Evolutionary conservation across 2,113 vertebrate species (phyloP).

Genomic region (Ptilorrhoa leucosticta): DNA sequence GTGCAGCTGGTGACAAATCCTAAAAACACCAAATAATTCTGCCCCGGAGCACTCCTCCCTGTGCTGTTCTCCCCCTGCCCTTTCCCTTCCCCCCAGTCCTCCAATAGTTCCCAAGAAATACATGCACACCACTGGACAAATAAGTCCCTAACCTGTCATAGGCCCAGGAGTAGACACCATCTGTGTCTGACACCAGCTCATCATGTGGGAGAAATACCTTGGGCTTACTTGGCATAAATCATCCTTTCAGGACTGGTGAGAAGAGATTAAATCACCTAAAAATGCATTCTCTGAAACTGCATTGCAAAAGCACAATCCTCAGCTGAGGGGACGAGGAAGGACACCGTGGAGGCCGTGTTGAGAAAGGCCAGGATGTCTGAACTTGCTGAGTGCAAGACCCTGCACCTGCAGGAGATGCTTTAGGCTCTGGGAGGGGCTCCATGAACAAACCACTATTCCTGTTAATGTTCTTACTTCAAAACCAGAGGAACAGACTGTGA

Average conservation of each 20-base stretch:
- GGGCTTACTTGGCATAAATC: neutral
- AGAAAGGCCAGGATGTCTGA: neutral
- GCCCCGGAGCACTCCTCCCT: too few species aligned
- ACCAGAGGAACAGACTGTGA: neutral
- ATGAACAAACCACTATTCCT: neutral
- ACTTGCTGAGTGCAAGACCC: too few species aligned
- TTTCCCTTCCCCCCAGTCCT: neutral
- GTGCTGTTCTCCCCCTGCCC: neutral
- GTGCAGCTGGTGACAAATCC: neutral
- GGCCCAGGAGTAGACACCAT: neutral
- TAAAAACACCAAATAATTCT: neutral
- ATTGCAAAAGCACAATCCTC: neutral
- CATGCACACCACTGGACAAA: accelerated
- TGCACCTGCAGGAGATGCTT: neutral
- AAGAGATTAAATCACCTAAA: neutral
- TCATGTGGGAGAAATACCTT: neutral
- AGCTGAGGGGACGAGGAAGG: neutral
- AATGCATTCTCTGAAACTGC: neutral
- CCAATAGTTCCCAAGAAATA: neutral
- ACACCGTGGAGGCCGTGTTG: accelerated
- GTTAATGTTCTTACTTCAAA: neutral
- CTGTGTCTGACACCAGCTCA: neutral
- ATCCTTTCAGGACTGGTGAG: neutral
- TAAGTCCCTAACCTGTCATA: accelerated
- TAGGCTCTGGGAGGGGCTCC: neutral